These are phyloP conservation scores for Microtus richardsoni DNA, from an alignment of 2,113 vertebrate genomes.

Conservation along the genomic window DNA sequence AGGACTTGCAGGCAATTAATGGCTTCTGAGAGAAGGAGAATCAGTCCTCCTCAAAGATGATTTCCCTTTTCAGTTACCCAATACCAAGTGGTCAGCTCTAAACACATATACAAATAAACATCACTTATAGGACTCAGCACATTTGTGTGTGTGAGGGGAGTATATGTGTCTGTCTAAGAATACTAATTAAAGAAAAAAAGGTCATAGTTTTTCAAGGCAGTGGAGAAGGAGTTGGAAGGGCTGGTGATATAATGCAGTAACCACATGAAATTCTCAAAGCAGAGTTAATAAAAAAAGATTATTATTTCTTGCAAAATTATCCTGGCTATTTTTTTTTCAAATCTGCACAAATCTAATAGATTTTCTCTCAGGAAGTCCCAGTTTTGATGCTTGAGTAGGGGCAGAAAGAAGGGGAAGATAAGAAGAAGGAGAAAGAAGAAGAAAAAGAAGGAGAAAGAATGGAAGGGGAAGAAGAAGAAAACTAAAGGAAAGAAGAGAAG, in stretches of 20 bases:
- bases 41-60: not conserved
- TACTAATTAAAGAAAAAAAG: not conserved
- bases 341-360: not conserved
- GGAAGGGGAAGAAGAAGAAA: not conserved
- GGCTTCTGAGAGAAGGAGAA: not conserved
- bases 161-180: not conserved
- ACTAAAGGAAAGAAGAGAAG: not conserved
- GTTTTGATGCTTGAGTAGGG: not conserved
- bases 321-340: slow-evolving; percentile 79
- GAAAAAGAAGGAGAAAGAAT: not conserved
- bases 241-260: not conserved
- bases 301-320: slow-evolving; percentile 76
- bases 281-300: slow-evolving; percentile 74
- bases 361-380: not conserved
- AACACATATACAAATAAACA: not conserved
- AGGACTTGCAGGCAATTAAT: not conserved
- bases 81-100: not conserved
- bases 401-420: not conserved
- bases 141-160: not conserved
- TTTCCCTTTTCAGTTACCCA: not conserved
- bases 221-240: not conserved
- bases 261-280: not conserved
- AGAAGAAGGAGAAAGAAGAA: not conserved
- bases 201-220: not conserved
- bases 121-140: not conserved